Evolutionary conservation across 2,113 vertebrate species (phyloP), one percentile per base, ranked within the genome.

Genomic region (Pimephales promelas): DNA sequence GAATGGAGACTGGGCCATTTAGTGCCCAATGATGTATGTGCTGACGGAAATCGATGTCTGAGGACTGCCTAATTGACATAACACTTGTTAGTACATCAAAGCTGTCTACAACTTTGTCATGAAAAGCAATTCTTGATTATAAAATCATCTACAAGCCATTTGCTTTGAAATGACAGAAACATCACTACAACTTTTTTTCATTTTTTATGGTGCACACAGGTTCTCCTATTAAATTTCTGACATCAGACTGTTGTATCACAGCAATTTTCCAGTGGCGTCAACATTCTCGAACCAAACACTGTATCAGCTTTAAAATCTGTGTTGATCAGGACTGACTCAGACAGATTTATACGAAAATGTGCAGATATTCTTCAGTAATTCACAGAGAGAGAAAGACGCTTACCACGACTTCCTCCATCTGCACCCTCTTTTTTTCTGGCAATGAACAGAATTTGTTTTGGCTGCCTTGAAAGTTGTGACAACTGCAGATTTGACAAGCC

Each of bases 381-480:
- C 62, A 24, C 40, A 20, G 1, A 62, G 26, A 86, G n/a, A 54
- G 36, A 74, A 76, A 83, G 66, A 77, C 70, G 61, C 72, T 85
- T 81, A 85, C 28, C 13, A 43, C 45, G 6, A 64, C 59, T 45
- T 85, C 78, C 71, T 81, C 84, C 84, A 85, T 85, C 84, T 85
- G 84, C 56, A 40, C 34, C 54, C 61, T 36, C 26, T 70, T 64
- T 77, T 76, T 79, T 52, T 52, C 72, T 74, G 79, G 79, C 84
- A 85, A 57, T 61, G 73, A 54, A 40, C 49, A 70, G 16, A 45
- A 85, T 83, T 83, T 83, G 59, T 85, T 83, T 87, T 73, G 83
- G 81, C 80, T 87, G 75, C 68, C 66, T 85, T 87, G 59, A 56
- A 83, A 80, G 40, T 85, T 83, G 75, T 85, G 81, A 85, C 76